Evolutionary conservation across 2,113 vertebrate species (phyloP).

Genomic region (Rostratula benghalensis): DNA sequence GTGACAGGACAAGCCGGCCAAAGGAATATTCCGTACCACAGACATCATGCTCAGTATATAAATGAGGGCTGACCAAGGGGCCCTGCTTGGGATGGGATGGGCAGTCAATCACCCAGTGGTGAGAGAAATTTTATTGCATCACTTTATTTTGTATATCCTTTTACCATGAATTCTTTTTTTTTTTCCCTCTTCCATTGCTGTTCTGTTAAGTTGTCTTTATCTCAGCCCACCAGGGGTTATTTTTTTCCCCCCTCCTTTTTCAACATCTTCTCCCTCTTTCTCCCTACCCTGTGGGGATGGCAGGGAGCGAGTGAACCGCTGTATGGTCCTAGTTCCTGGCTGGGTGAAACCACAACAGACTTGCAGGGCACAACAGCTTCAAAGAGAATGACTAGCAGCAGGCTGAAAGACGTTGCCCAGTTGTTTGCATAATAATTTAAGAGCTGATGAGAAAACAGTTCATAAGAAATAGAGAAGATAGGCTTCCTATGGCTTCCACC

Average conservation of each 20-base stretch:
- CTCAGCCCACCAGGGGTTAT: not conserved
- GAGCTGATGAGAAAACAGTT: not conserved
- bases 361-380: not conserved
- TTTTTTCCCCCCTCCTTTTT: not conserved
- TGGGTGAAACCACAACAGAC: not conserved
- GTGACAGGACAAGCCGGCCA: not conserved
- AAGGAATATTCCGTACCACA: not conserved
- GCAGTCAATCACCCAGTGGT: not conserved
- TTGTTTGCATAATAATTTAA: not conserved
- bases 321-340: not conserved
- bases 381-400: not conserved
- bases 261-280: not conserved
- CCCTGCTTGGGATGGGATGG: not conserved
- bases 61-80: not conserved
- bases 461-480: not conserved
- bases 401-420: not conserved
- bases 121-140: not conserved
- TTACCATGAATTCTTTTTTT: not conserved
- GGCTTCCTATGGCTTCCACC: not conserved
- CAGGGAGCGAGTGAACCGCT: not conserved
- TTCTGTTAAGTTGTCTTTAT: not conserved
- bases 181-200: not conserved
- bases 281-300: not conserved
- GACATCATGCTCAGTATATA: not conserved
- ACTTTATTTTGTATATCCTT: not conserved